These are phyloP conservation scores for Achroia grisella DNA, from an alignment of 1,140 invertebrate species.

Conservation along the genomic window DNA sequence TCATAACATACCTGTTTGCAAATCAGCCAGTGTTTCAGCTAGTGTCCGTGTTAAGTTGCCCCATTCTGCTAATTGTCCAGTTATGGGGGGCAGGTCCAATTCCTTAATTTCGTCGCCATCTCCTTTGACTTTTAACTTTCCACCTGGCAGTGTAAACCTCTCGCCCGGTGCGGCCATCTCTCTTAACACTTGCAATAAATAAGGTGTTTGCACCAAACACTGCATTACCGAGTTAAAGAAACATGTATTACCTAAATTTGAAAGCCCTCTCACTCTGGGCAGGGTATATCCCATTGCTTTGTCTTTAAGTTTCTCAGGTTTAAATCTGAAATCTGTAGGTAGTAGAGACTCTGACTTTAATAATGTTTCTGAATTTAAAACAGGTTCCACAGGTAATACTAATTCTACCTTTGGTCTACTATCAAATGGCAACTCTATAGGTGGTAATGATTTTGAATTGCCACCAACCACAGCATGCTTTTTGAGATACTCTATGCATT, in stretches of 20 bases:
- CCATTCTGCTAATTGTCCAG: constrained; percentile 81
- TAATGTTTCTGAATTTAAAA: constrained; percentile 12
- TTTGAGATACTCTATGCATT: constrained; percentile 78
- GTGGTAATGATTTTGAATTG: constrained; percentile 39
- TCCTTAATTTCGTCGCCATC: constrained; percentile 49
- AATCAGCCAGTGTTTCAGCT: constrained; percentile 80
- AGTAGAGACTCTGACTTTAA: constrained; percentile 37
- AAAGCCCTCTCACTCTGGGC: constrained; percentile 79
- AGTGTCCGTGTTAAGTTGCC: constrained; percentile 81
- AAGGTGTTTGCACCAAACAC: constrained; percentile 90
- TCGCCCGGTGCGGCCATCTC: constrained; percentile 80
- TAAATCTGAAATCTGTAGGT: constrained; percentile 3
- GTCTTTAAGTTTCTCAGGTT: constrained; percentile 55
- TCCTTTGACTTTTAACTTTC: constrained; percentile 73
- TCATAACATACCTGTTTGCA: constrained; percentile 72
- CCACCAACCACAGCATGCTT: constrained; percentile 54
- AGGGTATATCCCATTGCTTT: constrained; percentile 47
- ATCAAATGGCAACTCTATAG: constrained; percentile 45
- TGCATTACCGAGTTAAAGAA: constrained; percentile 98
- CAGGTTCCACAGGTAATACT: constrained; percentile 38
- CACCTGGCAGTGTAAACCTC: constrained; percentile 81
- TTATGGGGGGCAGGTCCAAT: constrained; percentile 76
- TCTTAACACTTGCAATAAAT: constrained; percentile 82
- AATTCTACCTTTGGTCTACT: constrained; percentile 33
- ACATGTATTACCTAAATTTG: constrained; percentile 96